phyloP scores from a whole-genome alignment of 2,113 vertebrate species.

The Rhea pennata region DNA sequence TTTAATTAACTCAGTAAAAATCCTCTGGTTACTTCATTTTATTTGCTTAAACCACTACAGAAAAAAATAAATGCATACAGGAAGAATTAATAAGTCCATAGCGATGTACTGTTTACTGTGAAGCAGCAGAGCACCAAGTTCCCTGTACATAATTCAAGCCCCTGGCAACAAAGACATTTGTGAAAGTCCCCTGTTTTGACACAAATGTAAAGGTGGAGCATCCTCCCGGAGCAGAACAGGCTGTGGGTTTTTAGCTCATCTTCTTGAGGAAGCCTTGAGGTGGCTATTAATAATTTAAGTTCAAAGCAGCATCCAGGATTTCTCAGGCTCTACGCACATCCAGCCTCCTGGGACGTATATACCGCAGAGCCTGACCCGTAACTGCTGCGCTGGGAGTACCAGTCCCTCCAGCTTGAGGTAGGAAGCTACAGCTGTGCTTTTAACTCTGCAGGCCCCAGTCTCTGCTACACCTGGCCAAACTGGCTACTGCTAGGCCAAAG shows the following conservation, averaged over 20 bases:
- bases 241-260: background rate
- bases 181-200: slow-evolving; percentile 36
- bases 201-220: background rate
- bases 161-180: background rate
- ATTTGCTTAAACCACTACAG: slow-evolving; percentile 56
- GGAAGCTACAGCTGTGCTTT: slow-evolving; percentile 1
- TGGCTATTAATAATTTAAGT: slow-evolving; percentile 36
- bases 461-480: background rate
- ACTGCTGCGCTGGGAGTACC: background rate
- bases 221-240: background rate
- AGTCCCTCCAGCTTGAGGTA: background rate
- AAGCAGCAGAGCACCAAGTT: background rate
- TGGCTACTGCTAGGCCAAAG: fast-evolving
- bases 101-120: background rate
- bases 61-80: slow-evolving; percentile 39
- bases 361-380: background rate
- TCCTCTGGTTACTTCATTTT: slow-evolving; percentile 48
- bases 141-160: background rate
- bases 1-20: slow-evolving; percentile 66
- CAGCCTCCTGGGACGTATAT: background rate
- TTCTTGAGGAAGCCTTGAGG: slow-evolving; percentile 13
- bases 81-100: slow-evolving; percentile 36
- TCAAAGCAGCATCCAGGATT: slow-evolving; percentile 35
- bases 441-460: background rate
- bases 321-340: background rate